Base-by-base conservation (phyloP, 2,888 invertebrate genomes). In the Pogonocherus hispidulus region DNA sequence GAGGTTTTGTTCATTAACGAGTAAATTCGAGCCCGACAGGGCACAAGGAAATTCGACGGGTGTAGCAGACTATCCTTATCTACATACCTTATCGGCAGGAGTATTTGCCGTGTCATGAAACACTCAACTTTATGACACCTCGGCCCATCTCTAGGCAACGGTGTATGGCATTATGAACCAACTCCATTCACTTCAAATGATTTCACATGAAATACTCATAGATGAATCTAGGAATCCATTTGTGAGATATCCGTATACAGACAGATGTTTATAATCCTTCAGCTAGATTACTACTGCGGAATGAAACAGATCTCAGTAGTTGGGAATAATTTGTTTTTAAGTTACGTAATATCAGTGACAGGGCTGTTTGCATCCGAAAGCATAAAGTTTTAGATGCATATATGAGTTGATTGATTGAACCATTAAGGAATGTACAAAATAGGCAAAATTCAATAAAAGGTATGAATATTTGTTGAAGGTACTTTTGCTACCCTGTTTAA, bases 1-100 rank as follows among this genome's bases (percentile, higher is more conserved):
- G 75, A 71, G 75, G 73, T 76, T 76, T 76, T 72, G 72, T 75
- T 76, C 72, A 75, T 75, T 76, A 76, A 70, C 70, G 66, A 68
- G 73, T 71, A 68, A 76, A 74, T 73, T 69, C 54, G 69, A 49
- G 62, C 49, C 19, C 20, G 22, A 47, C 32, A 19, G 16, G 66
- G 66, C 27, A 23, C 54, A 32, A 56, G 49, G 35, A 56, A 63
- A 67, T 67, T 71, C 69, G 68, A 73, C 70, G 69, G 66, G 70
- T 44, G 16, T 37, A 46, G 20, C 32, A 11, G 9, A 64, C 60
- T 62, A 41, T 23, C 23, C 9, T 49, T 66, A 74, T 71, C 55
- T 69, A 63, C 67, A 70, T 70, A 71, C 23, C 69, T 70, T 70
- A 71, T 71, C 73, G 49, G 57, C 16, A 14, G 44, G 60, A 37